phyloP scores from a whole-genome alignment of 2,888 invertebrate species.

The Drosophila glabriapex region DNA sequence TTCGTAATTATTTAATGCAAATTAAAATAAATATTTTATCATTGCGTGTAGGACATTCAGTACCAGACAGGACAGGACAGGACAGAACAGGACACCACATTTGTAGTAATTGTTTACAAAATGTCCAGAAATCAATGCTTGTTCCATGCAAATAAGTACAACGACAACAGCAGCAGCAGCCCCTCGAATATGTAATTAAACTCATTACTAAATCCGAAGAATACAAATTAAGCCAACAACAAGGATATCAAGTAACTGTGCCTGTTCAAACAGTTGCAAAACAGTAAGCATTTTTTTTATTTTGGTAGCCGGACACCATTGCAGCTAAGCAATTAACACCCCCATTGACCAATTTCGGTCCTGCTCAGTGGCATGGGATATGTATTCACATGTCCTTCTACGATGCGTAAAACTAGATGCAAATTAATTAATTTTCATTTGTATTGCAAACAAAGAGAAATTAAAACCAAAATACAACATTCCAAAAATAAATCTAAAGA shows the following conservation, averaged over 20 bases:
- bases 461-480: conserved; percentile 32
- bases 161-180: conserved; percentile 2
- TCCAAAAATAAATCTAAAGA: not conserved
- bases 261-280: conserved; percentile 25
- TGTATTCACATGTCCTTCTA: conserved; percentile 10
- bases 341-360: not conserved
- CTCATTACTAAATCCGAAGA: conserved; percentile 54
- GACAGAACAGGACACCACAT: too few species aligned
- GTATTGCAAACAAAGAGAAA: conserved; percentile 51
- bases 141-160: conserved; percentile 52
- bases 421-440: conserved; percentile 75
- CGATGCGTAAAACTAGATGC: conserved; percentile 4
- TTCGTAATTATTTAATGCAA: conserved; percentile 15
- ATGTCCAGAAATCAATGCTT: conserved; percentile 43
- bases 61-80: not conserved
- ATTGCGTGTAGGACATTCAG: not conserved
- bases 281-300: conserved; percentile 8
- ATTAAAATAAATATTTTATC: conserved; percentile 33
- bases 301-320: conserved; percentile 38
- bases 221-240: conserved; percentile 10
- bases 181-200: conserved; percentile 57
- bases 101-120: conserved; percentile 23
- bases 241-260: conserved; percentile 13
- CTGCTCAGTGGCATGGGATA: conserved; percentile 9
- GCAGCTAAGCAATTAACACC: conserved; percentile 45